phyloP scores from a whole-genome alignment of 2,113 vertebrate species.

The Rhodinocichla rosea region DNA sequence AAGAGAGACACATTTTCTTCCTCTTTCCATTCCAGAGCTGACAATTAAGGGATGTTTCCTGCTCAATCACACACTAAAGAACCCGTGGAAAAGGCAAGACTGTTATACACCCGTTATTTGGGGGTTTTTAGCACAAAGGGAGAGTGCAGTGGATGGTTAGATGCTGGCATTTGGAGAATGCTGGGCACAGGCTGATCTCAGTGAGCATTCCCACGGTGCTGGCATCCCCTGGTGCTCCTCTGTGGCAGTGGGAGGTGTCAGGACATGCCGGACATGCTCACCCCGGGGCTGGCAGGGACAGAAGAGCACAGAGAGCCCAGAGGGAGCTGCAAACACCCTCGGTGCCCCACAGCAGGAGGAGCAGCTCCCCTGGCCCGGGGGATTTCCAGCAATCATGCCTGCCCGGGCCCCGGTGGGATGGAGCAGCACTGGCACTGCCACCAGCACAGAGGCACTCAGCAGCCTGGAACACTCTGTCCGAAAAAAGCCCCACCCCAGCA shows the following conservation, averaged over 20 bases:
- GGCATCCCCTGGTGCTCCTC: neutral
- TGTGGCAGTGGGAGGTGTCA: neutral
- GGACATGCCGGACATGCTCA: neutral
- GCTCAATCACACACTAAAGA: neutral
- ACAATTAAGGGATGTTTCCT: neutral
- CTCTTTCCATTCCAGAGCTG: neutral
- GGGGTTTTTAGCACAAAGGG: neutral
- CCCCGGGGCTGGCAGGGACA: neutral
- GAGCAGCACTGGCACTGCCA: neutral
- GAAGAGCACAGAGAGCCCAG: neutral
- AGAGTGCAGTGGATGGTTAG: neutral
- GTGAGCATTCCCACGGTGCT: neutral
- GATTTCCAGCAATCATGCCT: neutral
- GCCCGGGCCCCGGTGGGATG: fast-evolving
- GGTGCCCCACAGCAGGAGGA: neutral
- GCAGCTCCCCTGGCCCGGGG: fast-evolving
- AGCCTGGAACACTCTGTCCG: neutral
- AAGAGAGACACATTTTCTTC: neutral
- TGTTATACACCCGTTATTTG: neutral
- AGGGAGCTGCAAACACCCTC: neutral
- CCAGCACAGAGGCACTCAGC: neutral
- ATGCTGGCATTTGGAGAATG: neutral
- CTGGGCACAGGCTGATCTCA: neutral
- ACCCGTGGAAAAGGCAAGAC: neutral
- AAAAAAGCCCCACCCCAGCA: neutral